phyloP scores from a whole-genome alignment of 2,888 invertebrate genomes.

The Fabriciana adippe region DNA sequence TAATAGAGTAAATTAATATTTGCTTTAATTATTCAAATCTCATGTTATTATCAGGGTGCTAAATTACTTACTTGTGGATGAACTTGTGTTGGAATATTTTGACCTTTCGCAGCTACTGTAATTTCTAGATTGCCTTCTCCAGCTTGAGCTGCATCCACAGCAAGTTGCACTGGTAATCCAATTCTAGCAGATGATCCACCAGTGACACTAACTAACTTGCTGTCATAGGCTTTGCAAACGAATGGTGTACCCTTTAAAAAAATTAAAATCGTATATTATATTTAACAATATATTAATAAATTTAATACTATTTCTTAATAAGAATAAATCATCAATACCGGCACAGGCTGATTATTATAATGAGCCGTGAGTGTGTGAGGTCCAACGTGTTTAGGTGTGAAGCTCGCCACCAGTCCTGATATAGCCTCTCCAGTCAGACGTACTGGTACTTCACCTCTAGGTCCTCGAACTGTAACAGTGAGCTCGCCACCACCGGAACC shows the following conservation, averaged over 20 bases:
- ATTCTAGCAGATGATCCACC: slow-evolving; percentile 88
- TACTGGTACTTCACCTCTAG: slow-evolving; percentile 92
- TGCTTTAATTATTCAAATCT: too few species aligned
- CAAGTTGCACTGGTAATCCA: slow-evolving; percentile 95
- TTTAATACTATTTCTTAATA: slow-evolving; percentile 22
- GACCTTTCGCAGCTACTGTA: slow-evolving; percentile 95
- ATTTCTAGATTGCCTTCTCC: slow-evolving; percentile 99
- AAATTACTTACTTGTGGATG: slow-evolving; percentile 90
- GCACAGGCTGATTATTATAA: slow-evolving; percentile 94
- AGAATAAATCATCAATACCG: slow-evolving; percentile 55
- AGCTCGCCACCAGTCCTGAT: slow-evolving; percentile 94
- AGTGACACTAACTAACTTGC: slow-evolving; percentile 91
- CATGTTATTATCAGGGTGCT: slow-evolving; percentile 35
- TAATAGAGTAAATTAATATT: neutral
- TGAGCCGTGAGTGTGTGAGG: slow-evolving; percentile 95
- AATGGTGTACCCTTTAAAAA: slow-evolving; percentile 89
- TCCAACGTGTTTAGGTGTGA: slow-evolving; percentile 96
- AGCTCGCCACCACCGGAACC: slow-evolving; percentile 89
- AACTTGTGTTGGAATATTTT: slow-evolving; percentile 97
- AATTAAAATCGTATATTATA: neutral
- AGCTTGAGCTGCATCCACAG: slow-evolving; percentile 97
- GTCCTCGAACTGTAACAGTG: slow-evolving; percentile 94
- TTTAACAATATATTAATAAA: neutral
- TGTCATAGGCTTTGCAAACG: slow-evolving; percentile 95
- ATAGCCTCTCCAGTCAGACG: slow-evolving; percentile 94